phyloP scores from a whole-genome alignment of 2,888 invertebrate species.

The Tribolium freemani region DNA sequence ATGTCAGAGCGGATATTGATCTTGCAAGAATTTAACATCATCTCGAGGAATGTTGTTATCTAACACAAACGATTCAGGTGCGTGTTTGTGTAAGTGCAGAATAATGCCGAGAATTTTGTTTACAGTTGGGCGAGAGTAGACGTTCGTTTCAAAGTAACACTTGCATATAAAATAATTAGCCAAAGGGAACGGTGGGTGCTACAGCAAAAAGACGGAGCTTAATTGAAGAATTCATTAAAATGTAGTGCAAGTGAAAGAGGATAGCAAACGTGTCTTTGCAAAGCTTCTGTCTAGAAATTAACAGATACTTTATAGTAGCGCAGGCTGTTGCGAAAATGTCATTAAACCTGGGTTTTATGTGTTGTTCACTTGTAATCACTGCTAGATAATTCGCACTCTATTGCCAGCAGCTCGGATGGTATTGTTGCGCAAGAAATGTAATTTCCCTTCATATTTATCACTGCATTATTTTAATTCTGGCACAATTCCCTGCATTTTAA shows the following conservation, averaged over 20 bases:
- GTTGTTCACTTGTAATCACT: constrained; percentile 62
- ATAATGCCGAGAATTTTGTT: constrained; percentile 36
- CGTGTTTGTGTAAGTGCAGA: constrained; percentile 31
- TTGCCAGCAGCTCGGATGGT: constrained; percentile 49
- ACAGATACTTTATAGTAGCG: constrained; percentile 62
- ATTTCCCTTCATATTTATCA: constrained; percentile 51
- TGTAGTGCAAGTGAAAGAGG: constrained; percentile 41
- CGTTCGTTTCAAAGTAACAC: constrained; percentile 4
- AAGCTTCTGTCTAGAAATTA: constrained; percentile 57
- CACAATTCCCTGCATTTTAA: constrained; percentile 36
- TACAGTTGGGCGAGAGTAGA: background rate
- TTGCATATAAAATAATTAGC: constrained; percentile 34
- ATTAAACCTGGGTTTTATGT: constrained; percentile 62
- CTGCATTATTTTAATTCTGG: constrained; percentile 49
- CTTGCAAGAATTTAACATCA: constrained; percentile 7
- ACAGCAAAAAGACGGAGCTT: constrained; percentile 32
- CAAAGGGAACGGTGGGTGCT: background rate
- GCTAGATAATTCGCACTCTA: constrained; percentile 60
- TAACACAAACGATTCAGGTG: constrained; percentile 19
- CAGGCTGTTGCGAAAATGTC: constrained; percentile 62
- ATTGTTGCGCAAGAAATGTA: constrained; percentile 52
- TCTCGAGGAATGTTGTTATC: constrained; percentile 14
- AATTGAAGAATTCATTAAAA: constrained; percentile 50
- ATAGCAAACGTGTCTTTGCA: constrained; percentile 46
- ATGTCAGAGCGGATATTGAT: constrained; percentile 4